These are phyloP conservation scores for Xestia sexstrigata DNA, from an alignment of 2,888 invertebrate species.

Conservation along the genomic window DNA sequence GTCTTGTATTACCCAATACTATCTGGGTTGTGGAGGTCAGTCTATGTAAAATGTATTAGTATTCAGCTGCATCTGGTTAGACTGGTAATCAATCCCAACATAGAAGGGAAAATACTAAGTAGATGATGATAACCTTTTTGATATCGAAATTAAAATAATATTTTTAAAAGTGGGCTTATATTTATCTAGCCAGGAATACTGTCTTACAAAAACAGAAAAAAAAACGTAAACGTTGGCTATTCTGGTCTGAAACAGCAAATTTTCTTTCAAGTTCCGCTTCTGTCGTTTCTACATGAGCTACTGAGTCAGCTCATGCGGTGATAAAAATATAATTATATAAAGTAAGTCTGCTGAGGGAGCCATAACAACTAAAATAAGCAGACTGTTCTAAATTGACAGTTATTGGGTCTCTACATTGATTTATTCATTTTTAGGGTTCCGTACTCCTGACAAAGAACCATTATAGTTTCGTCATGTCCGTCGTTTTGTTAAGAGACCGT, in stretches of 20 bases:
- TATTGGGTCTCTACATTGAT: too few species aligned
- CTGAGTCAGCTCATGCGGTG: neutral
- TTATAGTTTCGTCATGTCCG: too few species aligned
- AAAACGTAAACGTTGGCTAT: neutral
- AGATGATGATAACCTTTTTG: neutral
- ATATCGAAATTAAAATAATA: too few species aligned
- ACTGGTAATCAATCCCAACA: neutral
- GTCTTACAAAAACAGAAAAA: neutral
- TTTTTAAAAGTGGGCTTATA: too few species aligned
- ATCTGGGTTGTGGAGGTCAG: neutral
- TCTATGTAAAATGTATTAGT: neutral
- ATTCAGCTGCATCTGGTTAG: neutral
- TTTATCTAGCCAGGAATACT: neutral
- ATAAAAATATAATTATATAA: neutral
- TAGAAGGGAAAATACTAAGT: neutral
- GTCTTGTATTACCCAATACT: neutral
- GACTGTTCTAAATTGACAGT: too few species aligned
- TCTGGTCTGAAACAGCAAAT: neutral
- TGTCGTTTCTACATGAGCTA: neutral
- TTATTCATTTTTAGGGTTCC: neutral
- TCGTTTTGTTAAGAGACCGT: too few species aligned
- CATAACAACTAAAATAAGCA: neutral
- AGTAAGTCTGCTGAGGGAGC: neutral
- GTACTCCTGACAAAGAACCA: too few species aligned
- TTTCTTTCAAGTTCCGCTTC: neutral